These are phyloP conservation scores for Sterrhoptilus dennistouni DNA, from an alignment of 2,113 vertebrate species.

Conservation along the genomic window DNA sequence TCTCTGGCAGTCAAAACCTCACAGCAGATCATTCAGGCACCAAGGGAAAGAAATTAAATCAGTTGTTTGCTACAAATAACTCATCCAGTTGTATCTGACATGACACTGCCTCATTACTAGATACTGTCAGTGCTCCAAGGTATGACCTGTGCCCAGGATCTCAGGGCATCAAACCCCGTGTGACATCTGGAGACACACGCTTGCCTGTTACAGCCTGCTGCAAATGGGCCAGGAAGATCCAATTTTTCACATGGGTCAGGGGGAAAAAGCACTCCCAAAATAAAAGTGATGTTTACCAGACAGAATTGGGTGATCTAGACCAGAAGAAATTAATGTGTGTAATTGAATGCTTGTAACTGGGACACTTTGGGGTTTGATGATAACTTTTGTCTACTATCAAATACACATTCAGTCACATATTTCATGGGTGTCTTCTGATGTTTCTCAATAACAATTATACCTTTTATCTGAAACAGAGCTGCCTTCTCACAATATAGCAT, in stretches of 20 bases:
- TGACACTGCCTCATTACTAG: background rate
- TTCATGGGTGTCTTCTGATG: background rate
- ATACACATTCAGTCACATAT: background rate
- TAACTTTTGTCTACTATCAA: background rate
- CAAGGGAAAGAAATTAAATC: slow-evolving; percentile 12
- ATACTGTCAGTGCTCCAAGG: background rate
- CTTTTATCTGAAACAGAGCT: background rate
- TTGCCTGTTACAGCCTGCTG: background rate
- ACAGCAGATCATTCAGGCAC: background rate
- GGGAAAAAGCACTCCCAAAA: background rate
- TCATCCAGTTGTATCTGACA: background rate
- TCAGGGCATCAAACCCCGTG: background rate
- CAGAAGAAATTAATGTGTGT: background rate
- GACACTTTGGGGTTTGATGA: background rate
- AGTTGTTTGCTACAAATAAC: slow-evolving; percentile 31
- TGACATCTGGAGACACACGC: accelerated
- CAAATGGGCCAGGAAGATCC: background rate
- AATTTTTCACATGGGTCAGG: background rate
- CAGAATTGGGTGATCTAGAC: background rate
- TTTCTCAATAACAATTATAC: background rate
- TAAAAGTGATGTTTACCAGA: background rate
- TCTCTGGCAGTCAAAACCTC: slow-evolving; percentile 22
- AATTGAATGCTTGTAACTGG: background rate
- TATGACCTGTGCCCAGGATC: background rate
- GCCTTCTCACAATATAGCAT: background rate